Base-by-base conservation (phyloP, 2,797 vertebrate species). In the Cryptoprocta ferox region DNA sequence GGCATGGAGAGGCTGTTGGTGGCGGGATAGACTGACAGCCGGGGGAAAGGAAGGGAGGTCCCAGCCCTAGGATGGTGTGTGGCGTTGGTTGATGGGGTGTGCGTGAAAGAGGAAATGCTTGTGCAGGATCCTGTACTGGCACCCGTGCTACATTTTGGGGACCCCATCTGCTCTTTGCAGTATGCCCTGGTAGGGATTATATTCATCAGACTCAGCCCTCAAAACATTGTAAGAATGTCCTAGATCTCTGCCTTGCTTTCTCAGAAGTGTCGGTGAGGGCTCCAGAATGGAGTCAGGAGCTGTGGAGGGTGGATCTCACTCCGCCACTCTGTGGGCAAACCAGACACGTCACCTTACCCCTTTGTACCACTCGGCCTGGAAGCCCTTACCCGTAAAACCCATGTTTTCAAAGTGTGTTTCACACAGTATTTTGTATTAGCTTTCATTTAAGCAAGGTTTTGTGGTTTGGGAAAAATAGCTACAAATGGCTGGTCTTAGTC, bases 121-220 rank as follows among this genome's bases (percentile, higher is more conserved):
- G 4, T 10, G 24, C 0, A 4, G 30, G 68, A 3, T 37, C 12
- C 30, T 1, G 15, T 2, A 4, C 78, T 12, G 30, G 32, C 30
- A 2, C 8, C 48, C 4, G 1, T 7, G 3, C 30, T 48, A 3
- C 11, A 0, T n/a, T n/a, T 8, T 7, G 84, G n/a, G 91, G 30
- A 16, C 4, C 18, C 56, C 1, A 0, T 30, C 35, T 71, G 53
- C 35, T 21, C 79, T 85, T 50, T 78, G 35, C 45, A 12, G 18
- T 8, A 8, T 13, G 21, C 28, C 30, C 71, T 13, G 11, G 2
- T 12, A 5, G 19, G 5, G 11, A 35, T 0, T 3, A 26, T 4
- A n/a, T 9, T 11, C 61, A 1, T 45, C 30, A 80, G 90, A 30
- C 12, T 16, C 3, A 0, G 45, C 6, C 56, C 35, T 11, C 18